Percentiles rank a stretch among this genome's conserved stretches.
phyloP scores from a whole-genome alignment of 2,113 vertebrate species.

The Jacana jacana region DNA sequence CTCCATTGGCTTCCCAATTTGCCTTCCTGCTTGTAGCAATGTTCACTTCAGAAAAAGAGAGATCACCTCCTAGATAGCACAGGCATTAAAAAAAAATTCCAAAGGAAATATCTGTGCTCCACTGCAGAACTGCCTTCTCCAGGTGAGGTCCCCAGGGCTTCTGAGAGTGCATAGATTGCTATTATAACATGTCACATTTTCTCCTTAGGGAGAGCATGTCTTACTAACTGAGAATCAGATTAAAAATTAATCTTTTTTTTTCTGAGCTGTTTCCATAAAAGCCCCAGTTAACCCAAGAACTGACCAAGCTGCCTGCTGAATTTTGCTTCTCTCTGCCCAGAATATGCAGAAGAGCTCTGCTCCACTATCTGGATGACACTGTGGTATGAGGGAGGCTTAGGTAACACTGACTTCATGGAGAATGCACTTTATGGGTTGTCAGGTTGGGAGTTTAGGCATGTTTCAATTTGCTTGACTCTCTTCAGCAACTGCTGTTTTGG shows the following conservation, averaged over 20 bases:
- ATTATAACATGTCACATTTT: background rate
- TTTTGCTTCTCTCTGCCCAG: background rate
- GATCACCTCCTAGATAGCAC: background rate
- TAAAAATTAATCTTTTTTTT: background rate
- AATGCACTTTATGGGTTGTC: background rate
- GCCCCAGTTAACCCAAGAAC: background rate
- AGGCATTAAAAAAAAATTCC: background rate
- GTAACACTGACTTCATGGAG: background rate
- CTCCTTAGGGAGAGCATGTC: background rate
- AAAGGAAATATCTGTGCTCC: background rate
- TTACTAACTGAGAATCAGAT: background rate
- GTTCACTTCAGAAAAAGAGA: background rate
- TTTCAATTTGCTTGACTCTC: background rate
- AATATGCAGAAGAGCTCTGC: background rate
- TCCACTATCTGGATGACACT: background rate
- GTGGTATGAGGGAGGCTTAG: background rate
- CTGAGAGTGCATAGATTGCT: fast-evolving
- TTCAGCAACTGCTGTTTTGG: background rate
- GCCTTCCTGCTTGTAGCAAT: background rate
- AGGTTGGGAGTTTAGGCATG: background rate
- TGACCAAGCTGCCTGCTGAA: background rate
- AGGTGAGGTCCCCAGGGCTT: background rate
- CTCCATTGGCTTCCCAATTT: background rate
- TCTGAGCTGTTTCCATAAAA: background rate
- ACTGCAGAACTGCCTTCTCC: background rate